Evolutionary conservation across 1,140 invertebrate species (phyloP).

Genomic region (Acromyrmex heyeri): DNA sequence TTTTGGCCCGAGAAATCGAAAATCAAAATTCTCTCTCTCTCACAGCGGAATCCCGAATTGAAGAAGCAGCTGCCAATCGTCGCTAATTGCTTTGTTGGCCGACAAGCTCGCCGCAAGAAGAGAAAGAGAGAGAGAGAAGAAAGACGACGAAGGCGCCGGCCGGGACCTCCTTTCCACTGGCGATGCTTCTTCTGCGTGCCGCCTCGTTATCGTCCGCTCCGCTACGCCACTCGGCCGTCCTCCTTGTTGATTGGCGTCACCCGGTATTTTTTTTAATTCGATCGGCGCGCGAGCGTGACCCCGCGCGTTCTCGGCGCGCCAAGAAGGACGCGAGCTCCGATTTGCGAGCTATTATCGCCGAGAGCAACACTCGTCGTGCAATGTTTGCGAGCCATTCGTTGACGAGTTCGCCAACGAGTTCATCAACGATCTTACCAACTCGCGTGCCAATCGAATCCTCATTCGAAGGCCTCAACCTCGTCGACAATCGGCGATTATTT

Average conservation of each 20-base stretch:
- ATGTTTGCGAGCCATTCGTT: conserved; percentile 43
- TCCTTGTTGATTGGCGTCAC: conserved; percentile 41
- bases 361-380: conserved; percentile 15
- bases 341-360: conserved; percentile 48
- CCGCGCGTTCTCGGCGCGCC: conserved; percentile 32
- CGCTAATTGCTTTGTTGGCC: conserved; percentile 60
- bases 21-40: conserved; percentile 2
- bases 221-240: conserved; percentile 36
- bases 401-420: conserved; percentile 3
- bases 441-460: not conserved
- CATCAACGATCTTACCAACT: not conserved
- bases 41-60: not conserved
- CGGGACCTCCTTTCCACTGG: conserved; percentile 51
- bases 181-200: conserved; percentile 38
- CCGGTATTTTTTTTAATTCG: conserved; percentile 33
- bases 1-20: not conserved
- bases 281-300: conserved; percentile 29
- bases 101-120: conserved; percentile 26
- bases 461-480: not conserved
- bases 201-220: conserved; percentile 56
- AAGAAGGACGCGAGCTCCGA: conserved; percentile 32
- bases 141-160: conserved; percentile 61
- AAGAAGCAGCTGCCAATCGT: conserved; percentile 60
- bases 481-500: not conserved
- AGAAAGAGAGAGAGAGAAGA: conserved; percentile 6